Evolutionary conservation across 2,888 invertebrate genomes (phyloP).

Genomic region (Perizoma affinitatum): DNA sequence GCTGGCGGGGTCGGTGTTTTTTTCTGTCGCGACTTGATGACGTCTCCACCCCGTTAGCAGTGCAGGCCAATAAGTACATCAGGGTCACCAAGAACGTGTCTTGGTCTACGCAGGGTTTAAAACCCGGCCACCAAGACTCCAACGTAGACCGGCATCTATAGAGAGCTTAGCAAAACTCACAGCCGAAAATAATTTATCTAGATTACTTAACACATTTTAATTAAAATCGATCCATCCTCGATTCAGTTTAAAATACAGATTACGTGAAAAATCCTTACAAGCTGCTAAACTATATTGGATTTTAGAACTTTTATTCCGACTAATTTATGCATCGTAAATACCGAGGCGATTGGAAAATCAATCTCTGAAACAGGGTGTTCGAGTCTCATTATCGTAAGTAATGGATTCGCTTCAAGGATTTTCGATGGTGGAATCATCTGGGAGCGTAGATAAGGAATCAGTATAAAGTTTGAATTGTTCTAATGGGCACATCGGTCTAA

Average conservation of each 20-base stretch:
- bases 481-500: too few relatives aligned
- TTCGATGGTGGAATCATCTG: slow-evolving; percentile 8
- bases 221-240: background rate
- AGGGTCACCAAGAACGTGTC: too few relatives aligned
- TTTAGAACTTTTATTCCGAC: slow-evolving; percentile 37
- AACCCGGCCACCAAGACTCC: too few relatives aligned
- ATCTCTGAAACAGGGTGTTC: slow-evolving; percentile 24
- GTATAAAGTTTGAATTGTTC: slow-evolving; percentile 5
- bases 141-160: too few relatives aligned
- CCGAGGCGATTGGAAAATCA: slow-evolving; percentile 18
- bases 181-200: too few relatives aligned
- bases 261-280: background rate
- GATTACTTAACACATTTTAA: too few relatives aligned
- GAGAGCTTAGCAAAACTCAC: too few relatives aligned
- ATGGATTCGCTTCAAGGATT: slow-evolving; percentile 16
- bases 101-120: too few relatives aligned
- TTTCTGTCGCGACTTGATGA: too few relatives aligned
- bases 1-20: too few relatives aligned
- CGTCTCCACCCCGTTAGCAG: too few relatives aligned
- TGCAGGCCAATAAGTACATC: too few relatives aligned
- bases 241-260: background rate
- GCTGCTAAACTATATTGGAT: slow-evolving; percentile 12
- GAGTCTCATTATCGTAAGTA: slow-evolving; percentile 27
- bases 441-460: background rate
- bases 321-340: slow-evolving; percentile 42